Conservation (phyloP, 2,797 vertebrate genomes). For the Acomys russatus region DNA sequence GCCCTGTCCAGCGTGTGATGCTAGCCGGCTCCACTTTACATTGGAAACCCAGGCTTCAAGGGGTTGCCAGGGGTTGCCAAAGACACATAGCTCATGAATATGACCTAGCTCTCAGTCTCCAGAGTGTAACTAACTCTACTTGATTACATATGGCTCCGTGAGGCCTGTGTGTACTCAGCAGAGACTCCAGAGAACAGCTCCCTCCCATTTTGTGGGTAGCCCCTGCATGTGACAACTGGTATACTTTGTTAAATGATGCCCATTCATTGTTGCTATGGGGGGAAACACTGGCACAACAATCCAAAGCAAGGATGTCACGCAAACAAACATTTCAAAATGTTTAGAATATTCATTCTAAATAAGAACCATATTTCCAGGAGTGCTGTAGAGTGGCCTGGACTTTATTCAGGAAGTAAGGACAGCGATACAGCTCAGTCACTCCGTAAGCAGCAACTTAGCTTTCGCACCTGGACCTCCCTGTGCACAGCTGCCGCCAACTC, state of each 20-base stretch:
- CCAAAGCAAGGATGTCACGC: background rate
- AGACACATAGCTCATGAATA: background rate
- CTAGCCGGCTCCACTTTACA: background rate
- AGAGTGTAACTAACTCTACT: background rate
- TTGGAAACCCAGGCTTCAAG: background rate
- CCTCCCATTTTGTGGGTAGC: background rate
- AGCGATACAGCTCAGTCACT: background rate
- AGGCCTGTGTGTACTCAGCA: background rate
- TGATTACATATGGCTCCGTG: background rate
- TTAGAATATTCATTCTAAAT: background rate
- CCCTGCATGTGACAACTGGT: too few species aligned
- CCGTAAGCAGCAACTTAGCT: background rate
- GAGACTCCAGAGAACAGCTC: background rate
- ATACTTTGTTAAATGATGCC: background rate
- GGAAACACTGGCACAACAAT: background rate
- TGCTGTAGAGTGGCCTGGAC: background rate
- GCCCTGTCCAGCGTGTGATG: background rate
- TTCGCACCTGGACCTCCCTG: background rate
- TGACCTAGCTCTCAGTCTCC: background rate
- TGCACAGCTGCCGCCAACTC: background rate
- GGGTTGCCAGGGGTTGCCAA: background rate
- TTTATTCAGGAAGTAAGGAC: background rate
- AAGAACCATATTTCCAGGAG: background rate
- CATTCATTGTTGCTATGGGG: background rate
- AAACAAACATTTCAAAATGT: background rate